Evolutionary conservation across 2,113 vertebrate species (phyloP), one percentile per base, ranked within the genome.

Genomic region (Trinectes maculatus): DNA sequence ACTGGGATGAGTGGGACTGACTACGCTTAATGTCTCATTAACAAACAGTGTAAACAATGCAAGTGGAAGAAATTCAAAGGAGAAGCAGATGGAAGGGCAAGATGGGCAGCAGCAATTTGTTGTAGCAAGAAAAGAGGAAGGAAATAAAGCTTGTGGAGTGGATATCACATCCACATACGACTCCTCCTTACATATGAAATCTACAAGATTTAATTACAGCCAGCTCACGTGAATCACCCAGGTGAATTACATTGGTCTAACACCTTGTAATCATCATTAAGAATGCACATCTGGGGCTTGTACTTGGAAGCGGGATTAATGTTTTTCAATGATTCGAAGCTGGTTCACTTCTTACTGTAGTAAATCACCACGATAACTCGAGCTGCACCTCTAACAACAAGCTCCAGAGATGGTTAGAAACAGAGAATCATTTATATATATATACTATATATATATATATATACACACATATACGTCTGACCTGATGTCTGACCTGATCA

Each of bases 21-120:
- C 79, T 74, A 40, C 52, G 75, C 74, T 71, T 74, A 61, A 77
- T 66, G 74, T 78, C 64, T 83, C 68, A 82, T 86, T 80, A 88
- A 83, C 74, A 76, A 57, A 48, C 4, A 12, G 54, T 42, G 75
- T 77, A 77, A 83, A 84, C 83, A 82, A 76, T 48, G 49, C n/a
- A 8, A 70, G 44, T 54, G 29, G 51, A 19, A 39, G 25, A 56
- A 46, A 48, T n/a, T n/a, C n/a, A 44, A 34, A 56, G 42, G 39
- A 46, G 55, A 58, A 61, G 72, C 84, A 85, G 83, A 88, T 84
- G 83, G 81, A 67, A 73, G 51, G 76, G 59, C 54, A 61, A 31
- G 58, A 57, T 25, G 48, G 57, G 74, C 37, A 70, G 57, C 77
- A 18, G 67, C 33, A 55, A 70, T 74, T 70, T 84, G 54, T 44